These are phyloP conservation scores for Chionodraco myersi DNA, from an alignment of 2,113 vertebrate species.

Conservation along the genomic window DNA sequence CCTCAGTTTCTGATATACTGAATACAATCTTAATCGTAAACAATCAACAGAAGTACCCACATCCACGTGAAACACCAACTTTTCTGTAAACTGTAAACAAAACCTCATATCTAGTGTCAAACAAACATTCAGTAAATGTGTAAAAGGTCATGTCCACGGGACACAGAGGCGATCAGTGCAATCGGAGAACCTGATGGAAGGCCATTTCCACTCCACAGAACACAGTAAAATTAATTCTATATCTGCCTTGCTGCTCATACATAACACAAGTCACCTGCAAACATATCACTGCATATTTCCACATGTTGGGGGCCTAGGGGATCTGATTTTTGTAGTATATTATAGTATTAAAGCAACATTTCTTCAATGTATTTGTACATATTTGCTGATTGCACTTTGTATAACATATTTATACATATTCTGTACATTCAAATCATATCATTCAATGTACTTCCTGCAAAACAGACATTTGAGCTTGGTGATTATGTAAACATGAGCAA, in stretches of 20 bases:
- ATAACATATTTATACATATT: slow-evolving; percentile 56
- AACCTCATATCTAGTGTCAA: slow-evolving; percentile 49
- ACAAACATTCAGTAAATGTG: slow-evolving; percentile 69
- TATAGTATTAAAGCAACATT: slow-evolving; percentile 28
- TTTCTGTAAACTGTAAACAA: slow-evolving; percentile 61
- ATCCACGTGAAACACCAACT: slow-evolving; percentile 44
- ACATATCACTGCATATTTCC: slow-evolving; percentile 48
- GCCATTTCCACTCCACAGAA: slow-evolving; percentile 35
- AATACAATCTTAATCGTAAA: slow-evolving; percentile 77
- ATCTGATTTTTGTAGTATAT: slow-evolving; percentile 8
- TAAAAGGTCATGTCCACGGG: slow-evolving; percentile 82
- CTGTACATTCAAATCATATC: slow-evolving; percentile 48
- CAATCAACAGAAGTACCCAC: slow-evolving; percentile 65
- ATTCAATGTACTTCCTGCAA: slow-evolving; percentile 55
- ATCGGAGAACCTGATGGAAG: slow-evolving; percentile 80
- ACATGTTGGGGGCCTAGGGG: neutral
- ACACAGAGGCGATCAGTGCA: slow-evolving; percentile 84
- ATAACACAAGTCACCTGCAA: slow-evolving; percentile 30
- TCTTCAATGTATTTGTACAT: neutral
- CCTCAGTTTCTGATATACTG: slow-evolving; percentile 76
- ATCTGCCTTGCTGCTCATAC: neutral
- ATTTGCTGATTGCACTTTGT: slow-evolving; percentile 39
- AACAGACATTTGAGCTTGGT: slow-evolving; percentile 27
- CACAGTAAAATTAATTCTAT: slow-evolving; percentile 20
- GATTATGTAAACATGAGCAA: slow-evolving; percentile 50